phyloP scores from a whole-genome alignment of 2,113 vertebrate genomes.

The Platichthys stellatus region DNA sequence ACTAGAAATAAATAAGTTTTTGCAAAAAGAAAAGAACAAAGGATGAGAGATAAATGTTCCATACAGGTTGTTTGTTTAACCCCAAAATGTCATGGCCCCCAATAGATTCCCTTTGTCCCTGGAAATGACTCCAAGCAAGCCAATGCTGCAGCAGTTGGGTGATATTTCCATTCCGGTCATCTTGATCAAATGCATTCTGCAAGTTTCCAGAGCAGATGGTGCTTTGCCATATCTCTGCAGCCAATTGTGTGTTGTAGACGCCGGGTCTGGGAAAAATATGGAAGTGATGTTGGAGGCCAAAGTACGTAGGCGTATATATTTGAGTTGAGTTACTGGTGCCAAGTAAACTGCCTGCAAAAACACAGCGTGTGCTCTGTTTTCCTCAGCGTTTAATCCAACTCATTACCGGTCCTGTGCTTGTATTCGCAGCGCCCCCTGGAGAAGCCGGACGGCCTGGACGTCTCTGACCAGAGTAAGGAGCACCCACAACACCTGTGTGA shows the following conservation, averaged over 20 bases:
- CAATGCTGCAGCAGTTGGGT: constrained; percentile 41
- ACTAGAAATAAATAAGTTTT: constrained; percentile 52
- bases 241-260: constrained; percentile 48
- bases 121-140: constrained; percentile 62
- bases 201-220: constrained; percentile 45
- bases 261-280: constrained; percentile 34
- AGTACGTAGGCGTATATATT: constrained; percentile 15
- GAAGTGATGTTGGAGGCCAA: constrained; percentile 18
- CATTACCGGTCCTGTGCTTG: constrained; percentile 41
- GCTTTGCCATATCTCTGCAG: constrained; percentile 63
- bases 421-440: constrained; percentile 92
- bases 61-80: constrained; percentile 65
- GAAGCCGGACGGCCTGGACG: constrained; percentile 97
- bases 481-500: constrained; percentile 98
- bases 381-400: constrained; percentile 26
- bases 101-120: constrained; percentile 54
- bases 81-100: constrained; percentile 53
- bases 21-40: constrained; percentile 48
- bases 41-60: constrained; percentile 66
- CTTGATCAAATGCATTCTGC: constrained; percentile 45
- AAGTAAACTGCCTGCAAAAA: constrained; percentile 39
- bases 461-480: constrained; percentile 99
- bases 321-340: constrained; percentile 24
- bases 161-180: constrained; percentile 63
- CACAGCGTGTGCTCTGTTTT: constrained; percentile 28